phyloP scores from a whole-genome alignment of 2,113 vertebrate species.

The Telmatochromis sp. region DNA sequence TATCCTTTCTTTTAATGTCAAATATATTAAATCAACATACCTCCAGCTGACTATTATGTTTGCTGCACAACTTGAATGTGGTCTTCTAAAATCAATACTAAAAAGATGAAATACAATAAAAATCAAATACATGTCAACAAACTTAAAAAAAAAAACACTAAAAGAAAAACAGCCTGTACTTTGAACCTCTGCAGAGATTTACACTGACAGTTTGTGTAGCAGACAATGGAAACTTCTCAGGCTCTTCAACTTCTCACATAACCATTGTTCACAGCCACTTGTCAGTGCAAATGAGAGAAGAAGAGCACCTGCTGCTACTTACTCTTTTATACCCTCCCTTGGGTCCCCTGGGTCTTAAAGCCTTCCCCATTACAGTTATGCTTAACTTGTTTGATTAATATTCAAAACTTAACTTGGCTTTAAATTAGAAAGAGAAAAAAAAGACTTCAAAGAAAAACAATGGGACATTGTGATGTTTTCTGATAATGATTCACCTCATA shows the following conservation, averaged over 20 bases:
- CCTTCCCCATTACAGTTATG: background rate
- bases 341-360: background rate
- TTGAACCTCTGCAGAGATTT: background rate
- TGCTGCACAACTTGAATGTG: background rate
- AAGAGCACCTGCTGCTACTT: background rate
- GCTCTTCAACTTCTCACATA: background rate
- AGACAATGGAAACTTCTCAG: background rate
- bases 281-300: background rate
- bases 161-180: background rate
- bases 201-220: background rate
- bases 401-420: background rate
- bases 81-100: background rate
- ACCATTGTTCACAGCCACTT: background rate
- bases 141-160: background rate
- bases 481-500: background rate
- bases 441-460: background rate
- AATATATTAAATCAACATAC: background rate
- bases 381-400: background rate
- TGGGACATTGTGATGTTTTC: background rate
- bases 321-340: background rate
- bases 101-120: background rate
- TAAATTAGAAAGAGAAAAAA: background rate
- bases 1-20: background rate
- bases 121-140: background rate
- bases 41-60: background rate